A percentile compares a stretch with the other conserved stretches of the same genome.
phyloP scores from a whole-genome alignment of 2,888 invertebrate genomes.

The Trichogramma dendrolimi region DNA sequence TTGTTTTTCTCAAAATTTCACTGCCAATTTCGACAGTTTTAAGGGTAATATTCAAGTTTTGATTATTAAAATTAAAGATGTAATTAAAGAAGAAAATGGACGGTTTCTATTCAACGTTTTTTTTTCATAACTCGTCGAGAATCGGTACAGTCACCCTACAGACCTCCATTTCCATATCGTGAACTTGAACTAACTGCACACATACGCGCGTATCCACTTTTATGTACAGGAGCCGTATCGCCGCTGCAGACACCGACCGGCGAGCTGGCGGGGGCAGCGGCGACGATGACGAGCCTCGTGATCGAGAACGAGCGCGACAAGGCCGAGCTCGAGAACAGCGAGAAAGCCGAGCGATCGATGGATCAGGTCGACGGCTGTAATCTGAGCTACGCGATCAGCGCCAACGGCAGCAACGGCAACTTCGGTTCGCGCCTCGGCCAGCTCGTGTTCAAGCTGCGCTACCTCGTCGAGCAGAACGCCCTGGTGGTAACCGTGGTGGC shows the following conservation, averaged over 20 bases:
- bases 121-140: too few species aligned
- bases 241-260: conserved; percentile 45
- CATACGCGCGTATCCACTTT: neutral
- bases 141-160: too few species aligned
- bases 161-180: too few species aligned
- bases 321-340: conserved; percentile 59
- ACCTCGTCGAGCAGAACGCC: conserved; percentile 84
- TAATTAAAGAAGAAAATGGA: too few species aligned
- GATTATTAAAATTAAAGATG: too few species aligned
- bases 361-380: conserved; percentile 1
- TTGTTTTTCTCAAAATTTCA: too few species aligned
- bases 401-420: conserved; percentile 47
- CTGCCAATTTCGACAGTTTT: too few species aligned
- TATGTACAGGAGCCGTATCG: conserved; percentile 40
- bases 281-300: conserved; percentile 45
- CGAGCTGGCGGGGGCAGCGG: conserved; percentile 34
- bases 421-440: conserved; percentile 73
- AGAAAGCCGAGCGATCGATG: conserved; percentile 52
- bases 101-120: too few species aligned
- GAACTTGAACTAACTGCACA: neutral
- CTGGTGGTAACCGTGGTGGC: conserved; percentile 88
- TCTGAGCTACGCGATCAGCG: conserved; percentile 36
- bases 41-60: too few species aligned
- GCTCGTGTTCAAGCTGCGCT: conserved; percentile 84
- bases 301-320: conserved; percentile 57